These are phyloP conservation scores for Paracentrotus lividus DNA, from an alignment of 53 echinoderm and acorn worm species.

Conservation along the genomic window DNA sequence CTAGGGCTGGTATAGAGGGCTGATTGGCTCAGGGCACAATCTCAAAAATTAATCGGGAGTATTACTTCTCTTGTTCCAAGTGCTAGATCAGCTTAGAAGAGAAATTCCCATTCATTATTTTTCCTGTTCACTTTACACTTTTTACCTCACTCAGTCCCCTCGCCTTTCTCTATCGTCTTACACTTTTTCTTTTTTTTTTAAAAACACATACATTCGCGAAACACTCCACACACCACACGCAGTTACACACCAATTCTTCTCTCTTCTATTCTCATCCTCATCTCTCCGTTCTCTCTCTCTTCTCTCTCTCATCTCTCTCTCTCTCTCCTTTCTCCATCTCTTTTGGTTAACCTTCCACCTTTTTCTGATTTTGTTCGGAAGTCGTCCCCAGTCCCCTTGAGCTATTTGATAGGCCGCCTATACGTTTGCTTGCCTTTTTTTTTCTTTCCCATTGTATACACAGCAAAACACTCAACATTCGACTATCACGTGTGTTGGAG, in stretches of 20 bases:
- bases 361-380: constrained; percentile 58
- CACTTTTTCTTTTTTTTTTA: too few species aligned
- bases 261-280: background rate
- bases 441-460: constrained; percentile 45
- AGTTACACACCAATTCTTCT: background rate
- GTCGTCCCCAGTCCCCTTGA: constrained; percentile 56
- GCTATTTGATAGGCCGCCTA: constrained; percentile 67
- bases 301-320: background rate
- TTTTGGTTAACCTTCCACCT: too few species aligned
- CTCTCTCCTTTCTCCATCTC: background rate
- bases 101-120: constrained; percentile 28
- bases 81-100: constrained; percentile 32
- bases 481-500: constrained; percentile 30
- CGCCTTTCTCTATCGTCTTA: background rate
- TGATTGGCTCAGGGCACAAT: constrained; percentile 40
- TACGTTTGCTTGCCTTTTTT: constrained; percentile 44
- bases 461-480: constrained; percentile 64
- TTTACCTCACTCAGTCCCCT: background rate
- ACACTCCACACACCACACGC: background rate
- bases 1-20: constrained; percentile 38
- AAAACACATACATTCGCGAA: background rate
- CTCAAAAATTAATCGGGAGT: constrained; percentile 57
- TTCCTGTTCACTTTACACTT: constrained; percentile 25
- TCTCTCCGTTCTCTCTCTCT: background rate
- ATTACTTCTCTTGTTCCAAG: constrained; percentile 47